Evolutionary conservation across 2,113 vertebrate genomes (phyloP).

Genomic region (Corydoras maculifer): DNA sequence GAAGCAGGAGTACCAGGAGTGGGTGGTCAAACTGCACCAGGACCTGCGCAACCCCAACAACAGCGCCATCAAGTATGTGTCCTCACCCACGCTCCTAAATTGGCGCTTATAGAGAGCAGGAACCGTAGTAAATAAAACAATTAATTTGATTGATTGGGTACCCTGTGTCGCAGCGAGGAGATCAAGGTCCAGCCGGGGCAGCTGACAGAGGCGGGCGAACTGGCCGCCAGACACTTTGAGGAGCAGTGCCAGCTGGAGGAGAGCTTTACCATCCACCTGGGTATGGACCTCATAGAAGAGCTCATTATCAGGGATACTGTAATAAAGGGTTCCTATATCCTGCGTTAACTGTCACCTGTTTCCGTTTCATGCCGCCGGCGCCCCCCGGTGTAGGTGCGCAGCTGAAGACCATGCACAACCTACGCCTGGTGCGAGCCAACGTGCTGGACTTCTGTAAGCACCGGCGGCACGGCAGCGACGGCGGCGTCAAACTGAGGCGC

Average conservation of each 20-base stretch:
- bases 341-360: background rate
- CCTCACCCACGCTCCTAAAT: too few species aligned
- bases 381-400: slow-evolving; percentile 75
- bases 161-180: slow-evolving; percentile 54
- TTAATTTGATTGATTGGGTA: background rate
- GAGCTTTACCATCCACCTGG: slow-evolving; percentile 96
- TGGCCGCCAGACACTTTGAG: slow-evolving; percentile 79
- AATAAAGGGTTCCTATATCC: background rate
- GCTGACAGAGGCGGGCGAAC: slow-evolving; percentile 73
- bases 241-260: slow-evolving; percentile 91
- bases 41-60: slow-evolving; percentile 93
- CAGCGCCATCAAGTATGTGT: slow-evolving; percentile 77
- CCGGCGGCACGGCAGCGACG: slow-evolving; percentile 76
- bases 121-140: too few species aligned
- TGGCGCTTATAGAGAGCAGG: too few species aligned
- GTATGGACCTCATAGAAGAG: slow-evolving; percentile 52
- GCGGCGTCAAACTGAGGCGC: slow-evolving; percentile 85
- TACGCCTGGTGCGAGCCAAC: slow-evolving; percentile 84
- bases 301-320: background rate
- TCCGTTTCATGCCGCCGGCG: background rate
- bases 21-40: slow-evolving; percentile 94
- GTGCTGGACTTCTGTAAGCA: slow-evolving; percentile 92
- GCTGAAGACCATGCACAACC: slow-evolving; percentile 98
- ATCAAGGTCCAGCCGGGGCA: slow-evolving; percentile 89
- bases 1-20: slow-evolving; percentile 96